Percentiles rank a stretch among this genome's conserved stretches.
These are phyloP conservation scores for Cyphomyrmex costatus DNA, from an alignment of 1,140 invertebrate genomes.

Conservation along the genomic window DNA sequence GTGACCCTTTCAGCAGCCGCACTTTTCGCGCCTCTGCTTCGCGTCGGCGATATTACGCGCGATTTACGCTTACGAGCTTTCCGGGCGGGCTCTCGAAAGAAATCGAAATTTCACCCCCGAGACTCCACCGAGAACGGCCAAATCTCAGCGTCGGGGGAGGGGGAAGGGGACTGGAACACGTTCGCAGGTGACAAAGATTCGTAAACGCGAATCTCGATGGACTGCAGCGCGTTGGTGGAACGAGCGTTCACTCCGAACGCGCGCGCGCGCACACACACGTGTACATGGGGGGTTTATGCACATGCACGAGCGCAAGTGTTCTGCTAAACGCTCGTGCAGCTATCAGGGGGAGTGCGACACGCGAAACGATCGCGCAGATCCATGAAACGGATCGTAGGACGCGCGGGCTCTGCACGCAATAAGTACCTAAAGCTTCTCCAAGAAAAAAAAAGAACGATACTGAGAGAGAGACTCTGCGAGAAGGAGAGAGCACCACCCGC, in stretches of 20 bases:
- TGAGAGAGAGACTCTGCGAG: constrained; percentile 13
- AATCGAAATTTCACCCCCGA: constrained; percentile 20
- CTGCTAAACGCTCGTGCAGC: constrained; percentile 15
- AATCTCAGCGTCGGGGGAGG: background rate
- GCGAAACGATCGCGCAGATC: constrained; percentile 13
- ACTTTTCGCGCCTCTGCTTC: background rate
- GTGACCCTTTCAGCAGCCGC: too few species aligned
- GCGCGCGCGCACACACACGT: too few species aligned
- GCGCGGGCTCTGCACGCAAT: constrained; percentile 18
- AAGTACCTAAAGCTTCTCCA: constrained; percentile 37
- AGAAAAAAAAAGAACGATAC: constrained; percentile 18
- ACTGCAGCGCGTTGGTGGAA: background rate
- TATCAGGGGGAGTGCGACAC: background rate
- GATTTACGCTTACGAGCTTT: background rate
- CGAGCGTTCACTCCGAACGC: constrained; percentile 9
- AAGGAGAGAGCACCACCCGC: constrained; percentile 76
- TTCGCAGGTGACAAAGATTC: background rate
- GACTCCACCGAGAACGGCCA: background rate
- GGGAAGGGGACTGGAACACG: background rate
- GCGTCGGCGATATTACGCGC: background rate
- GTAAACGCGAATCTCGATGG: background rate
- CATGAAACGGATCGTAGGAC: background rate
- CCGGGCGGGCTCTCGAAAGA: too few species aligned
- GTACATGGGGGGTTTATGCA: constrained; percentile 8
- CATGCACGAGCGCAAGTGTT: constrained; percentile 20